These are phyloP conservation scores for Ptychochromis oligacanthus DNA, from an alignment of 2,113 vertebrate species.

Conservation along the genomic window DNA sequence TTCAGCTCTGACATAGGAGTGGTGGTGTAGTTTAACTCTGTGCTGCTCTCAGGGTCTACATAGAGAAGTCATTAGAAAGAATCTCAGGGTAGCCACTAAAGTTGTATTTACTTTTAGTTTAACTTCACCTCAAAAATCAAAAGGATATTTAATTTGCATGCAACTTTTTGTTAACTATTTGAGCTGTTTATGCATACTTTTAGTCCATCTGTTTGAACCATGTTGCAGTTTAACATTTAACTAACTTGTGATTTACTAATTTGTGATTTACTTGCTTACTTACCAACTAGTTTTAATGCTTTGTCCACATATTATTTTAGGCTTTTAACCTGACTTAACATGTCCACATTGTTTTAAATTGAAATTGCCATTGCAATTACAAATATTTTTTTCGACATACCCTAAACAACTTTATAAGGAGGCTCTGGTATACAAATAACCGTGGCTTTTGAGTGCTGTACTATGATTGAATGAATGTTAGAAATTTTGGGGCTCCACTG, in stretches of 20 bases:
- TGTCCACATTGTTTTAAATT: background rate
- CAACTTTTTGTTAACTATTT: background rate
- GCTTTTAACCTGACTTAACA: background rate
- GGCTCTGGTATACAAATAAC: background rate
- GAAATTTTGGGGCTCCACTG: background rate
- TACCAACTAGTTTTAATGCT: background rate
- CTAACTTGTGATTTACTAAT: background rate
- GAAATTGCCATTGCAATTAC: background rate
- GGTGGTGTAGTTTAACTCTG: background rate
- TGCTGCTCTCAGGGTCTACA: rapidly evolving
- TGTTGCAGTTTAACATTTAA: background rate
- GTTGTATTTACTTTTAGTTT: background rate
- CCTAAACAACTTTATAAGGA: background rate
- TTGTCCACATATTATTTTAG: background rate
- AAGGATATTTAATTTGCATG: background rate
- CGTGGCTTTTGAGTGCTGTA: background rate
- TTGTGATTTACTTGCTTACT: background rate
- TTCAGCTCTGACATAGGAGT: background rate
- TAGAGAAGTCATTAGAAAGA: background rate
- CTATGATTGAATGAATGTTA: background rate
- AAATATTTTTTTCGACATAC: no score
- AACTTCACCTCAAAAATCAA: background rate
- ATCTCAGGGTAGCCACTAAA: background rate
- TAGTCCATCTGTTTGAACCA: background rate
- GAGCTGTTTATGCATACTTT: background rate